phyloP scores from a whole-genome alignment of 2,888 invertebrate species.

The Dicyrtomina minuta region DNA sequence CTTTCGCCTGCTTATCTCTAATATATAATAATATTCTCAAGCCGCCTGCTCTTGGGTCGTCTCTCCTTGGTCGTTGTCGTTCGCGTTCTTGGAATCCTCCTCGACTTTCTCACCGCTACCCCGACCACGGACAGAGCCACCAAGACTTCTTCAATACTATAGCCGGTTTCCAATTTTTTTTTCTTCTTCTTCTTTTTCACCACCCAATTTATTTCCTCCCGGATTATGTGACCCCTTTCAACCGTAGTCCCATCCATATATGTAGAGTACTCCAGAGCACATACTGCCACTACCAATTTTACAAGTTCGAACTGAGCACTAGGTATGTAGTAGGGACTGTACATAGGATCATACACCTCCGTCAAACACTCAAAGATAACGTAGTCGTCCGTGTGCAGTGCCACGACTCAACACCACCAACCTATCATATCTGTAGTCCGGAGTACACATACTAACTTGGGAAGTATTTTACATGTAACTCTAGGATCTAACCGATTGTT shows the following conservation, averaged over 20 bases:
- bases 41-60: neutral
- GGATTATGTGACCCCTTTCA: constrained; percentile 51
- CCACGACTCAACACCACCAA: neutral
- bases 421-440: too few relatives aligned
- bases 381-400: constrained; percentile 10
- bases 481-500: too few relatives aligned
- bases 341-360: constrained; percentile 31
- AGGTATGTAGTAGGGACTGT: too few relatives aligned
- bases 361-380: constrained; percentile 34
- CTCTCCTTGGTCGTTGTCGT: neutral
- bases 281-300: neutral
- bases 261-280: too few relatives aligned
- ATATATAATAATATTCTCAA: neutral
- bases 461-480: too few relatives aligned
- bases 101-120: constrained; percentile 13
- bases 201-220: constrained; percentile 51
- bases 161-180: constrained; percentile 42
- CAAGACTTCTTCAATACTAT: constrained; percentile 27
- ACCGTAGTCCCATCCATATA: constrained; percentile 27
- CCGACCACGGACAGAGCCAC: constrained; percentile 20
- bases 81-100: neutral
- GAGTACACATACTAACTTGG: too few relatives aligned
- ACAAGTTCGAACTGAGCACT: too few relatives aligned
- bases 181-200: too few relatives aligned
- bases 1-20: neutral